phyloP scores from a whole-genome alignment of 1,140 invertebrate species.

The Trinorchestia longiramus region DNA sequence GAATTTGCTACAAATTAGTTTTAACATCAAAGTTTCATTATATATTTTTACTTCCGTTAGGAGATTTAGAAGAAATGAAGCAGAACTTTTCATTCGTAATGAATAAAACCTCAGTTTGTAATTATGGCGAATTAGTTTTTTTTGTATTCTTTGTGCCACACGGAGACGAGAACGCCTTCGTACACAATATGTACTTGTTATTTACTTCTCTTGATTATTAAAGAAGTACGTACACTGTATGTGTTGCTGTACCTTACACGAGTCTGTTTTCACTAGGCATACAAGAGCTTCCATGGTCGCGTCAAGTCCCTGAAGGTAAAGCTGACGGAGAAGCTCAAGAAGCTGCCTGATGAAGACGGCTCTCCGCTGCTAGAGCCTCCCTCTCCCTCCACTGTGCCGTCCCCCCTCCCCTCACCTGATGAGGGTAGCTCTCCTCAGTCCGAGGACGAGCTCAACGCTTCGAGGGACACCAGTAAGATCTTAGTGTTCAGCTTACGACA shows the following conservation, averaged over 20 bases:
- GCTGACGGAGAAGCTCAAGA: slow-evolving; percentile 81
- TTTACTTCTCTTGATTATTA: too few species aligned
- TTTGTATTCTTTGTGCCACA: too few species aligned
- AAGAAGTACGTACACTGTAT: background rate
- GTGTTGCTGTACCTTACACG: background rate
- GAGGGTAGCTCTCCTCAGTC: slow-evolving; percentile 54
- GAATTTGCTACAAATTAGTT: too few species aligned
- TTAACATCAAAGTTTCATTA: too few species aligned
- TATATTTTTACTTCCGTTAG: too few species aligned
- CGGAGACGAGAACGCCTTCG: too few species aligned
- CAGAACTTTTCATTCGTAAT: too few species aligned
- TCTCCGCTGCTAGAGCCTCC: slow-evolving; percentile 25
- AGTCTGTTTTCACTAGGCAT: slow-evolving; percentile 77
- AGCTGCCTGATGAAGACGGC: slow-evolving; percentile 70
- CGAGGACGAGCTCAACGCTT: slow-evolving; percentile 14
- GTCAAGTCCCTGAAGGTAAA: slow-evolving; percentile 88
- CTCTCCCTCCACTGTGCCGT: slow-evolving; percentile 74
- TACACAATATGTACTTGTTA: too few species aligned
- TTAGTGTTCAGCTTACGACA: background rate
- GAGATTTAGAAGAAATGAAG: too few species aligned
- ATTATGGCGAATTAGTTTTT: too few species aligned
- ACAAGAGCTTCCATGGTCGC: slow-evolving; percentile 88
- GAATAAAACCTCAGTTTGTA: too few species aligned
- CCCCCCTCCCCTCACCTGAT: slow-evolving; percentile 75
- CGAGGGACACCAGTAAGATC: background rate